Conservation (phyloP, 2,888 invertebrate genomes). For the Taphrorychus bicolor region DNA sequence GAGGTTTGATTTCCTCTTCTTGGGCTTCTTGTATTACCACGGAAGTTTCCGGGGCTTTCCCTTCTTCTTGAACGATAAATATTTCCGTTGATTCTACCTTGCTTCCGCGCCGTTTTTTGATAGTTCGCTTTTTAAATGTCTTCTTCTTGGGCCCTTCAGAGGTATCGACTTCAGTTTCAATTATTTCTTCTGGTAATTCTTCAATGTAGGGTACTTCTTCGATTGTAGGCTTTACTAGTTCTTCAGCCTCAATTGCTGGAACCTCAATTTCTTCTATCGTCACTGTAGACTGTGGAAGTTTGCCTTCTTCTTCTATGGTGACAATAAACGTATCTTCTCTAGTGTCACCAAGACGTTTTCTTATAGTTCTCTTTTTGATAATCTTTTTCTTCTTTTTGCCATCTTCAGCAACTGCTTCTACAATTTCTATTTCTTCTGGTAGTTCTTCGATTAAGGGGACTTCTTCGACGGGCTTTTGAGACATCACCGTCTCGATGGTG, state of each 20-base stretch:
- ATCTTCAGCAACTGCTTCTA: conserved; percentile 50
- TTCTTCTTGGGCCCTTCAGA: conserved; percentile 48
- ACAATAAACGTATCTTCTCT: conserved; percentile 55
- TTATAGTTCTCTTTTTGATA: conserved; percentile 58
- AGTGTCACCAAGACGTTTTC: conserved; percentile 55
- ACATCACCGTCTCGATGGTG: conserved; percentile 49
- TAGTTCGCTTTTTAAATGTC: conserved; percentile 57
- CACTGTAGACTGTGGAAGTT: conserved; percentile 52
- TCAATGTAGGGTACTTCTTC: conserved; percentile 43
- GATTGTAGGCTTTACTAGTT: not conserved
- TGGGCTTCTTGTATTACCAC: conserved; percentile 48
- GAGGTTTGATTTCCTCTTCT: conserved; percentile 40
- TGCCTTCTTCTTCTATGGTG: conserved; percentile 53
- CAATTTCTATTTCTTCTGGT: conserved; percentile 58
- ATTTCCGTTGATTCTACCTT: conserved; percentile 60
- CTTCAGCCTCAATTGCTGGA: conserved; percentile 44
- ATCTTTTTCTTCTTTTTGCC: conserved; percentile 46
- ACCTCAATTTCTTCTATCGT: conserved; percentile 46
- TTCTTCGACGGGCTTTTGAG: conserved; percentile 48
- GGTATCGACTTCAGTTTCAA: conserved; percentile 46
- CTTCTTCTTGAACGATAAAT: conserved; percentile 59
- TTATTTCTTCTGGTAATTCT: conserved; percentile 50
- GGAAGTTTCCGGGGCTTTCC: conserved; percentile 57
- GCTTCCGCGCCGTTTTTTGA: conserved; percentile 58
- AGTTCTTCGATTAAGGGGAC: conserved; percentile 51